Conservation (phyloP, 2,888 invertebrate genomes). For the Brenthis hecate region DNA sequence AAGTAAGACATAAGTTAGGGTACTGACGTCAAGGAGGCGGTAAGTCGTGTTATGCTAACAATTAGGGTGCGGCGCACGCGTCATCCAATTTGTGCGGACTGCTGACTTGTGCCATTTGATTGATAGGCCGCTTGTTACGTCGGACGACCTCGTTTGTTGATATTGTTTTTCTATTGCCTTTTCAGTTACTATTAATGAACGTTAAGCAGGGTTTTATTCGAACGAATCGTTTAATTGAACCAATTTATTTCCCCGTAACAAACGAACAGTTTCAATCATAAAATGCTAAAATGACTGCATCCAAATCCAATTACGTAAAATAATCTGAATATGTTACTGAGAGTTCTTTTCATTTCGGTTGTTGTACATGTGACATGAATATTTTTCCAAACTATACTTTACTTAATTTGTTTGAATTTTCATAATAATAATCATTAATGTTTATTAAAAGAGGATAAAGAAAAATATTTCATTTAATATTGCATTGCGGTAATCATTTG, state of each 20-base stretch:
- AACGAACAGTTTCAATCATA: conserved; percentile 5
- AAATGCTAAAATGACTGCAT: background rate
- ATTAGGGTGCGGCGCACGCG: conserved; percentile 68
- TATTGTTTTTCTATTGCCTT: conserved; percentile 59
- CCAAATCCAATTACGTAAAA: background rate
- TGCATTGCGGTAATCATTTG: too few relatives aligned
- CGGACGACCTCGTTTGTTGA: conserved; percentile 66
- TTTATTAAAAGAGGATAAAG: too few relatives aligned
- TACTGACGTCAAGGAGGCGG: conserved; percentile 62
- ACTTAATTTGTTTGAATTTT: too few relatives aligned
- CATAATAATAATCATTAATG: too few relatives aligned
- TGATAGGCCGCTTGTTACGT: conserved; percentile 72
- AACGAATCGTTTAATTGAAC: conserved; percentile 22
- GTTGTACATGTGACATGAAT: background rate
- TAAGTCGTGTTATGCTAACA: conserved; percentile 51
- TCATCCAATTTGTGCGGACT: conserved; percentile 61
- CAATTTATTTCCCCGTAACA: background rate
- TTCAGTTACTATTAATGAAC: conserved; percentile 47
- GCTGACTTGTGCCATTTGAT: conserved; percentile 57
- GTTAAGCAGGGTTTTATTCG: conserved; percentile 5
- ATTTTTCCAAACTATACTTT: background rate
- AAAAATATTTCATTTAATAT: too few relatives aligned
- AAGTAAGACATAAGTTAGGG: too few relatives aligned
- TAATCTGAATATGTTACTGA: background rate
- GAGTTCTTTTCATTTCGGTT: background rate